These are phyloP conservation scores for Aphidius colemani DNA, from an alignment of 2,888 invertebrate species.

Conservation along the genomic window DNA sequence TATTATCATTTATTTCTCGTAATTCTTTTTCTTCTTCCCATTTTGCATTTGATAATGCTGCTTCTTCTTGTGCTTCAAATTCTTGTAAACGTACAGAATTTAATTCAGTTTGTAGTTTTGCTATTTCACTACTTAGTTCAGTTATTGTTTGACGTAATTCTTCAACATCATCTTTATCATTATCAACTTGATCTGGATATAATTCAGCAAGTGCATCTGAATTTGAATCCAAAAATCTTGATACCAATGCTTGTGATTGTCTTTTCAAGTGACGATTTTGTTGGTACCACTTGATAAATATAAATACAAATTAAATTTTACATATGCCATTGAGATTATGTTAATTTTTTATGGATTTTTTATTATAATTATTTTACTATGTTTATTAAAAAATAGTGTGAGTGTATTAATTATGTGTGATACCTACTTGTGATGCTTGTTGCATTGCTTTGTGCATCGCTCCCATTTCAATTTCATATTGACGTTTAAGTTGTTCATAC, in stretches of 20 bases:
- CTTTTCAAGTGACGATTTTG: slow-evolving; percentile 76
- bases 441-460: slow-evolving; percentile 77
- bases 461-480: slow-evolving; percentile 74
- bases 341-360: too few relatives aligned
- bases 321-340: background rate
- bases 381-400: background rate
- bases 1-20: slow-evolving; percentile 46
- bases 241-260: slow-evolving; percentile 69
- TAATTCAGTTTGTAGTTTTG: slow-evolving; percentile 70
- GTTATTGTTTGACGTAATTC: slow-evolving; percentile 70
- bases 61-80: slow-evolving; percentile 73
- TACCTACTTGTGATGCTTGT: slow-evolving; percentile 63
- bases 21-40: slow-evolving; percentile 64
- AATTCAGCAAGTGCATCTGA: slow-evolving; percentile 55
- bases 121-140: slow-evolving; percentile 69
- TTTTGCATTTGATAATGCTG: slow-evolving; percentile 51
- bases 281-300: slow-evolving; percentile 67
- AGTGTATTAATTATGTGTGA: background rate
- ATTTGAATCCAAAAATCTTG: slow-evolving; percentile 66
- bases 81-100: slow-evolving; percentile 69
- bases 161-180: slow-evolving; percentile 66
- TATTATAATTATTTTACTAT: too few relatives aligned
- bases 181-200: slow-evolving; percentile 53
- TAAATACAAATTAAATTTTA: slow-evolving; percentile 17
- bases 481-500: slow-evolving; percentile 75